Percentiles rank a stretch among this genome's conserved stretches.
Evolutionary conservation across 2,113 vertebrate genomes (phyloP).

Genomic region (Halichoeres trimaculatus): DNA sequence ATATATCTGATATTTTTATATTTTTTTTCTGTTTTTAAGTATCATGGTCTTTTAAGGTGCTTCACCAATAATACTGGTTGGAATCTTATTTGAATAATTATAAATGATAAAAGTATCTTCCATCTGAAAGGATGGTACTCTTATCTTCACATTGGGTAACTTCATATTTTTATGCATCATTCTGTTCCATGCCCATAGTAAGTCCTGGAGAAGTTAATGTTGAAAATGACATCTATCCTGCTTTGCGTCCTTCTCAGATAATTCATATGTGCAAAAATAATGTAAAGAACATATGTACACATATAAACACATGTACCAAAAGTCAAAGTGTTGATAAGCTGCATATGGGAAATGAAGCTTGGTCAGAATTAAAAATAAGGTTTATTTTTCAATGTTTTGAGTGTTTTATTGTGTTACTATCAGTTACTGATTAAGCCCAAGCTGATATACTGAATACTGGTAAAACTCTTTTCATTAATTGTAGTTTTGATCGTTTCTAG

Average conservation of each 20-base stretch:
- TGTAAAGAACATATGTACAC: no score
- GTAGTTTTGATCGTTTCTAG: no score
- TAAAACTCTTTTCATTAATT: no score
- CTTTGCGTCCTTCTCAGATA: no score
- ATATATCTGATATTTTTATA: not conserved
- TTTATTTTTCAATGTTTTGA: constrained; percentile 45
- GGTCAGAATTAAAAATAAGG: constrained; percentile 27
- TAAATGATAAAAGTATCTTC: not conserved
- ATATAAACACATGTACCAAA: not conserved
- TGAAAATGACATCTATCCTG: not conserved
- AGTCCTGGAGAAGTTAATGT: not conserved
- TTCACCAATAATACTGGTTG: no score
- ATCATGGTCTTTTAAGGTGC: no score
- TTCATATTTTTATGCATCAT: no score
- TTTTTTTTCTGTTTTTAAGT: not conserved
- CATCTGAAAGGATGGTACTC: not conserved
- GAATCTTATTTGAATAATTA: not conserved
- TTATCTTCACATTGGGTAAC: no score
- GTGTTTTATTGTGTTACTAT: constrained; percentile 7
- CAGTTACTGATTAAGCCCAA: not conserved
- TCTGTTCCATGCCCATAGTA: no score
- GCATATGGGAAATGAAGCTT: constrained; percentile 30
- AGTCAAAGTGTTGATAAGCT: not conserved
- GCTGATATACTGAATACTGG: not conserved
- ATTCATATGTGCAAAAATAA: not conserved